phyloP scores from a whole-genome alignment of 2,888 invertebrate genomes.

The Archips xylosteana region DNA sequence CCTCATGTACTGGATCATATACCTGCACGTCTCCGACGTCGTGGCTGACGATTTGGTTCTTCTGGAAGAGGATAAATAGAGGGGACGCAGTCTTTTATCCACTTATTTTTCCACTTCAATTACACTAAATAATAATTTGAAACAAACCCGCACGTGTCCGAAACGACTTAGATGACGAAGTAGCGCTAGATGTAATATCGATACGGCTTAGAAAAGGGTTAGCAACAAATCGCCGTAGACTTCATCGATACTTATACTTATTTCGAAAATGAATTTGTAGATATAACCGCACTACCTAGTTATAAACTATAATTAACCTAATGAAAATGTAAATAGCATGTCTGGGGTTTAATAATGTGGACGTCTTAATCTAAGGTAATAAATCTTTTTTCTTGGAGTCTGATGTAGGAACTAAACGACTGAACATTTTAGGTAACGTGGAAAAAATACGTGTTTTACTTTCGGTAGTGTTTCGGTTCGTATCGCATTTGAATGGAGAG shows the following conservation, averaged over 20 bases:
- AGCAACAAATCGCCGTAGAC: slow-evolving; percentile 44
- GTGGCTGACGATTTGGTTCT: slow-evolving; percentile 97
- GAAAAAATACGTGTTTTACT: slow-evolving; percentile 41
- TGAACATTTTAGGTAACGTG: slow-evolving; percentile 55
- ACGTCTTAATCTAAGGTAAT: slow-evolving; percentile 42
- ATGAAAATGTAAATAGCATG: slow-evolving; percentile 47
- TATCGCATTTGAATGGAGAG: slow-evolving; percentile 17
- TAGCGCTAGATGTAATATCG: slow-evolving; percentile 31
- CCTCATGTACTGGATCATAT: slow-evolving; percentile 99
- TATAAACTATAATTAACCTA: slow-evolving; percentile 45
- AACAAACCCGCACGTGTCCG: slow-evolving; percentile 50
- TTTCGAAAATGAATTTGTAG: slow-evolving; percentile 50
- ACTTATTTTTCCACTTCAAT: slow-evolving; percentile 71
- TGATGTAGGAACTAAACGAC: slow-evolving; percentile 62
- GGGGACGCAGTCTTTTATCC: slow-evolving; percentile 65
- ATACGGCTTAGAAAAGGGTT: slow-evolving; percentile 41
- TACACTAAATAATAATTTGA: slow-evolving; percentile 71
- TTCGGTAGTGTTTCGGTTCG: slow-evolving; percentile 27
- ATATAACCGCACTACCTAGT: slow-evolving; percentile 50
- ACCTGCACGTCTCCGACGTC: slow-evolving; percentile 97
- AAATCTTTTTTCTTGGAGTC: slow-evolving; percentile 54
- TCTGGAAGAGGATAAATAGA: slow-evolving; percentile 88
- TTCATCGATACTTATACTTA: slow-evolving; percentile 45
- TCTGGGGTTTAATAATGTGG: slow-evolving; percentile 31
- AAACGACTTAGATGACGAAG: slow-evolving; percentile 29